Evolutionary conservation across 2,888 invertebrate genomes (phyloP).

Genomic region (Erebia ligea): DNA sequence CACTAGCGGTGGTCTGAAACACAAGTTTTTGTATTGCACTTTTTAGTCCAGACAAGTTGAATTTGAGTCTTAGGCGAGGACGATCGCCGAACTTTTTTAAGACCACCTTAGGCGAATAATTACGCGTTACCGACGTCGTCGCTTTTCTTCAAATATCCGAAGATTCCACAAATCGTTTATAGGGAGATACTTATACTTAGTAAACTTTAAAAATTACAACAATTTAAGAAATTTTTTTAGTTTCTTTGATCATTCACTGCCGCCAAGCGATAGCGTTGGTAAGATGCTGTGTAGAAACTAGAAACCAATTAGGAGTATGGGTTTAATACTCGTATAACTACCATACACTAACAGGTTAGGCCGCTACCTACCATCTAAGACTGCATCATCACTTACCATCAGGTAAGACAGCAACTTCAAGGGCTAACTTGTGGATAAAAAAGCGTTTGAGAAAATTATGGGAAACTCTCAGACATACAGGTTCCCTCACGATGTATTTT

Average conservation of each 20-base stretch:
- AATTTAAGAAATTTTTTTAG: neutral
- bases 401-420: too few relatives aligned
- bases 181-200: neutral
- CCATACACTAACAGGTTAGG: too few relatives aligned
- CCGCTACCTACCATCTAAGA: too few relatives aligned
- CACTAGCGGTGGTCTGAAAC: slow-evolving; percentile 15
- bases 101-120: slow-evolving; percentile 12
- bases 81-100: neutral
- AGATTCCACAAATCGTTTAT: neutral
- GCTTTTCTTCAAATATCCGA: neutral
- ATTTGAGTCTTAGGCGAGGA: neutral
- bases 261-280: too few relatives aligned
- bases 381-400: too few relatives aligned
- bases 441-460: too few relatives aligned
- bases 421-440: too few relatives aligned
- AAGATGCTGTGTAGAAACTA: too few relatives aligned
- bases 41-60: slow-evolving; percentile 8
- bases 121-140: slow-evolving; percentile 3
- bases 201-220: neutral
- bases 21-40: neutral
- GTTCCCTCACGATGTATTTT: too few relatives aligned
- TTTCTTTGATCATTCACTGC: neutral
- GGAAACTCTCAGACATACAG: too few relatives aligned
- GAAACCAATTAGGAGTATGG: too few relatives aligned
- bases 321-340: too few relatives aligned